Conservation (phyloP, 2,888 invertebrate genomes). For the Eupithecia vulgata region DNA sequence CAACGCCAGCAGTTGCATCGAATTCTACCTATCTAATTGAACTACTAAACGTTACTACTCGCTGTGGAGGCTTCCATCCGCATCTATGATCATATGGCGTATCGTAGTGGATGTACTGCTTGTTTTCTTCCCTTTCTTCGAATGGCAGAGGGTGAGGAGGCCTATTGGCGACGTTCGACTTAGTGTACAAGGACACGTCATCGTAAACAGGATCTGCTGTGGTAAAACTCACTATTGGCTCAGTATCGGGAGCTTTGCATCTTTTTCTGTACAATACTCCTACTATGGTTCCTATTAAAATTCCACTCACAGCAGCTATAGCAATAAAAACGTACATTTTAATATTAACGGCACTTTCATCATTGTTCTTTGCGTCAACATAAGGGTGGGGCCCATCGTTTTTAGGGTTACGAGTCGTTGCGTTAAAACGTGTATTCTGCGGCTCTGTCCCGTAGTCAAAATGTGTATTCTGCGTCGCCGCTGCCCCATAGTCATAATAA, state of each 20-base stretch:
- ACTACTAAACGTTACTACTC: not conserved
- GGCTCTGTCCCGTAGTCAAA: no score
- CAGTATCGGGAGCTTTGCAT: not conserved
- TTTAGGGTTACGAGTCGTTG: not conserved
- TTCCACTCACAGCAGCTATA: not conserved
- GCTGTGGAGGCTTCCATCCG: not conserved
- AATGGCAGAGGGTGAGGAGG: conserved; percentile 15
- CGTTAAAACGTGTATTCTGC: not conserved
- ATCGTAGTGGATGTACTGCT: conserved; percentile 20
- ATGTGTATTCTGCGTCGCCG: not conserved
- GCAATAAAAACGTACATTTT: not conserved
- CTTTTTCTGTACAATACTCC: not conserved
- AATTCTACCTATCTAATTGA: not conserved
- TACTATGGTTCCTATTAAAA: not conserved
- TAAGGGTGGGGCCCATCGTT: not conserved
- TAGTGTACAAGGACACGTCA: not conserved
- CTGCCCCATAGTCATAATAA: not conserved
- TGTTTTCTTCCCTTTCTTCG: conserved; percentile 19
- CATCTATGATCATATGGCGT: conserved; percentile 27
- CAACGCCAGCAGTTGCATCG: not conserved
- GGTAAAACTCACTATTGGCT: not conserved
- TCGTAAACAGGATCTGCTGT: conserved; percentile 12
- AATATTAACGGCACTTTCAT: not conserved
- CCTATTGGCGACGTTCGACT: not conserved
- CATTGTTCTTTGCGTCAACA: not conserved